A percentile compares a stretch with the other conserved stretches of the same genome.
Evolutionary conservation across 2,113 vertebrate species (phyloP).

Genomic region (Callaeas wilsoni): DNA sequence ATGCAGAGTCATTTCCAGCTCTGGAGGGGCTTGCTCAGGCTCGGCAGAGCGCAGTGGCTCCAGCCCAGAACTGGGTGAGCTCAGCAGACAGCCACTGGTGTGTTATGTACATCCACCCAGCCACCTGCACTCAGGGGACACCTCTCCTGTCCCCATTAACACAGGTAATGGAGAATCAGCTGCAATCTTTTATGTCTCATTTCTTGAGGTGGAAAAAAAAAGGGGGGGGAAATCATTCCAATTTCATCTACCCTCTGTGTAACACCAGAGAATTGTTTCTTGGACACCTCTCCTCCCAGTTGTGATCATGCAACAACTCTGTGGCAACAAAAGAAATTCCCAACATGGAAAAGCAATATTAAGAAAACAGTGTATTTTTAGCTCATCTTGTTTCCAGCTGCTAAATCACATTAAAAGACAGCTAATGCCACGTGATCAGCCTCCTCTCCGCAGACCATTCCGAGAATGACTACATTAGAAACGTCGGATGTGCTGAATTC

Average conservation of each 20-base stretch:
- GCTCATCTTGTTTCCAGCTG: conserved; percentile 48
- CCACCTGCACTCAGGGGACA: accelerated
- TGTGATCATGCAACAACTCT: conserved; percentile 3
- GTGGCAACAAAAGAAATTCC: conserved; percentile 54
- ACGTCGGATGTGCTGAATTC: conserved; percentile 41
- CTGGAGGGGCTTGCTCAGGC: neutral
- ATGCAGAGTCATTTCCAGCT: neutral
- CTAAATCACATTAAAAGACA: conserved; percentile 55
- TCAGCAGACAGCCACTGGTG: neutral
- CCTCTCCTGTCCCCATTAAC: neutral
- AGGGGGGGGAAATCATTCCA: neutral
- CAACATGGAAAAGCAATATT: conserved; percentile 60
- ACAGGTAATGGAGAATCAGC: neutral
- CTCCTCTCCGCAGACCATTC: neutral
- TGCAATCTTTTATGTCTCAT: neutral
- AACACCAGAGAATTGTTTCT: conserved; percentile 37
- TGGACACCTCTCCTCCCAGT: conserved; percentile 41
- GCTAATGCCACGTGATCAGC: conserved; percentile 24
- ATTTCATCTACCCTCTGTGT: neutral
- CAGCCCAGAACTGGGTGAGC: neutral
- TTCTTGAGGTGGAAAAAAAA: neutral
- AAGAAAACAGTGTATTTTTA: conserved; percentile 60
- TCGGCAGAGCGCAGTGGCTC: accelerated
- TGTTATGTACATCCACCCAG: neutral
- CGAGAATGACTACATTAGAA: conserved; percentile 36